These are phyloP conservation scores for Pemphredon lugubris DNA, from an alignment of 2,888 invertebrate genomes.

Conservation along the genomic window DNA sequence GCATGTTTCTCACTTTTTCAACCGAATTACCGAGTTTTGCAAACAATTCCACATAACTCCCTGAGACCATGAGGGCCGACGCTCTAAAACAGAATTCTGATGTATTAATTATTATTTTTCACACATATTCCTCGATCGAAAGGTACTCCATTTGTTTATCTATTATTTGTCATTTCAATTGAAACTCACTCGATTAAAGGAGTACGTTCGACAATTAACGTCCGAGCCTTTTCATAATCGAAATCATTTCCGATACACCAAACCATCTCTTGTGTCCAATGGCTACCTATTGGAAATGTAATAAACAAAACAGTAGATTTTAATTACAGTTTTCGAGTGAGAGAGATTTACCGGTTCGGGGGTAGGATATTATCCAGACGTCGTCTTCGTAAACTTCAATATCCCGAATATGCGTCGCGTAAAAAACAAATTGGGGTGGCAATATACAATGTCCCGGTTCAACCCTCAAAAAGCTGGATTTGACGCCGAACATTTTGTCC, in stretches of 20 bases:
- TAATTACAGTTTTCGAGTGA: neutral
- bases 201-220: conserved; percentile 84
- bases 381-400: conserved; percentile 89
- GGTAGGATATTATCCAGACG: conserved; percentile 93
- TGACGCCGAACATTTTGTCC: conserved; percentile 86
- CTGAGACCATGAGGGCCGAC: conserved; percentile 74
- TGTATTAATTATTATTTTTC: neutral
- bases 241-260: conserved; percentile 93
- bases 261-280: conserved; percentile 96
- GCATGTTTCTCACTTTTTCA: conserved; percentile 85
- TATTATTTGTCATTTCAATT: no score
- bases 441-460: conserved; percentile 88
- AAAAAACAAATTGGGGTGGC: conserved; percentile 86
- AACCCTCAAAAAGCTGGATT: conserved; percentile 87
- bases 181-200: conserved; percentile 76
- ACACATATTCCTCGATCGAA: neutral
- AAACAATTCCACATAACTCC: conserved; percentile 74
- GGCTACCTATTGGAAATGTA: conserved; percentile 93
- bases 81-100: conserved; percentile 57
- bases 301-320: neutral
- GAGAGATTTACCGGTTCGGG: conserved; percentile 88
- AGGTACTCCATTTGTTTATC: no score
- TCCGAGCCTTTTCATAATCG: conserved; percentile 88
- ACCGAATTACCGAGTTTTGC: conserved; percentile 86
- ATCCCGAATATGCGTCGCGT: conserved; percentile 87